These are phyloP conservation scores for Apocrypta bakeri DNA, from an alignment of 1,140 invertebrate species.

Conservation along the genomic window DNA sequence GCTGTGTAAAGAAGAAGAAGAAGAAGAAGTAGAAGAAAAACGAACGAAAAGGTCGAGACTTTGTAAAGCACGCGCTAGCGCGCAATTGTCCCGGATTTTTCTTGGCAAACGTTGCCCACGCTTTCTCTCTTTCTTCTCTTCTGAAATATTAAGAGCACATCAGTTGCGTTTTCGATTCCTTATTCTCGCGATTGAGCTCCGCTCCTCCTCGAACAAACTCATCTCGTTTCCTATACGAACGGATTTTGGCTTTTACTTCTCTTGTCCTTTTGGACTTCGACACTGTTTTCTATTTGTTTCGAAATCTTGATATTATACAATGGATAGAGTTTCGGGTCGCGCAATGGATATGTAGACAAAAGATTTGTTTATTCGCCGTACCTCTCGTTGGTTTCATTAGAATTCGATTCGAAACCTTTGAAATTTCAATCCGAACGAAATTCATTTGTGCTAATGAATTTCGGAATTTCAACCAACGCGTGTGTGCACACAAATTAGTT, in stretches of 20 bases:
- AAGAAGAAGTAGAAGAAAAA: constrained; percentile 2
- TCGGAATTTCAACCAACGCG: too few species aligned
- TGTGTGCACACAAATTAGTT: too few species aligned
- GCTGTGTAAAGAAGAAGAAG: neutral
- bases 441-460: too few species aligned
- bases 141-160: constrained; percentile 26
- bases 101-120: neutral
- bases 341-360: too few species aligned
- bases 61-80: constrained; percentile 1
- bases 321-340: too few species aligned
- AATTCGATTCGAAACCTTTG: too few species aligned
- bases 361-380: too few species aligned
- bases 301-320: too few species aligned
- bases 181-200: neutral
- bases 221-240: neutral
- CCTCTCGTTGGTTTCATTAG: too few species aligned
- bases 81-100: constrained; percentile 12
- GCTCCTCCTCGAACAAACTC: neutral
- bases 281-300: too few species aligned
- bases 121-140: neutral
- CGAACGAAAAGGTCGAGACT: constrained; percentile 4
- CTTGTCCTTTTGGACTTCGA: neutral
- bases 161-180: neutral
- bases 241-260: neutral
- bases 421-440: too few species aligned